Evolutionary conservation across 2,888 invertebrate species (phyloP).

Genomic region (Tiphia femorata): DNA sequence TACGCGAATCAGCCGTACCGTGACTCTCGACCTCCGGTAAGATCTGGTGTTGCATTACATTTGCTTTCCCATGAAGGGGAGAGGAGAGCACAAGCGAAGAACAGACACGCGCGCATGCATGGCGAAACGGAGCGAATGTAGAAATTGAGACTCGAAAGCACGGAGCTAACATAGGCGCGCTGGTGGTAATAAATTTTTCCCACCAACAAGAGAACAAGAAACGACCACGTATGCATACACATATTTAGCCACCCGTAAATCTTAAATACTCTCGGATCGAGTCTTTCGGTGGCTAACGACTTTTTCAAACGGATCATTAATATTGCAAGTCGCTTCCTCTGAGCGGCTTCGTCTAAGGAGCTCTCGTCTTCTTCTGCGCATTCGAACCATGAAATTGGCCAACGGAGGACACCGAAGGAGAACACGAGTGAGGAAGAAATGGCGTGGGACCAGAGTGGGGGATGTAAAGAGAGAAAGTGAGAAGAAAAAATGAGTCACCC

Average conservation of each 20-base stretch:
- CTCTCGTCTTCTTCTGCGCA: neutral
- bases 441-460: no score
- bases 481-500: conserved; percentile 24
- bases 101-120: conserved; percentile 2
- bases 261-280: conserved; percentile 17
- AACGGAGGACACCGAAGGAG: conserved; percentile 8
- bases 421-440: neutral
- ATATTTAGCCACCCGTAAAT: no score
- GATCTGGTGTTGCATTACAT: neutral
- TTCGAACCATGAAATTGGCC: conserved; percentile 39
- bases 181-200: no score
- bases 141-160: conserved; percentile 34
- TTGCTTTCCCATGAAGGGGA: no score
- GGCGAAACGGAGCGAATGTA: conserved; percentile 8
- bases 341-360: no score
- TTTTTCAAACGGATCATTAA: conserved; percentile 38
- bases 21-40: conserved; percentile 17
- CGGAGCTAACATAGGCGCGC: neutral
- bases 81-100: neutral
- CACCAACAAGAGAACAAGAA: neutral
- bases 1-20: conserved; percentile 8
- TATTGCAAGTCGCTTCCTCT: conserved; percentile 21
- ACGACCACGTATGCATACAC: no score
- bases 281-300: conserved; percentile 35
- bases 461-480: neutral